Evolutionary conservation across 1,140 invertebrate genomes (phyloP).

Genomic region (Eufriesea mexicana): DNA sequence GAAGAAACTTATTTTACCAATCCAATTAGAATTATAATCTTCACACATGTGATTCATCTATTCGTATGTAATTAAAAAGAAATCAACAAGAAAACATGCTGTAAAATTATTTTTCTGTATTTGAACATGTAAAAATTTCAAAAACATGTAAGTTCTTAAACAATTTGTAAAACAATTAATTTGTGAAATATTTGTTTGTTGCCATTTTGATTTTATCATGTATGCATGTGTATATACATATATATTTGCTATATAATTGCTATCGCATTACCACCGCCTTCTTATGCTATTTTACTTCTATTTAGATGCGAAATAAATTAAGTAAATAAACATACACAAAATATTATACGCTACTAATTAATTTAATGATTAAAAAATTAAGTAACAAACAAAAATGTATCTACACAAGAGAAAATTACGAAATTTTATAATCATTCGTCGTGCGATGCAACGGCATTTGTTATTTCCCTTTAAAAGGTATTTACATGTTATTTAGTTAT

Average conservation of each 20-base stretch:
- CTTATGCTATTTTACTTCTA: constrained; percentile 10
- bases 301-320: constrained; percentile 14
- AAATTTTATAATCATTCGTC: constrained; percentile 33
- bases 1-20: not conserved
- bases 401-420: constrained; percentile 8
- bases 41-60: constrained; percentile 17
- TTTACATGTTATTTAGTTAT: constrained; percentile 14
- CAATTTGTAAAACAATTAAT: constrained; percentile 13
- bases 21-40: constrained; percentile 14
- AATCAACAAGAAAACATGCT: constrained; percentile 4
- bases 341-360: constrained; percentile 7
- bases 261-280: constrained; percentile 1
- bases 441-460: constrained; percentile 20
- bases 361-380: constrained; percentile 12
- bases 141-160: constrained; percentile 27
- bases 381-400: constrained; percentile 15
- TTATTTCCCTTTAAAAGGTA: constrained; percentile 30
- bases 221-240: constrained; percentile 18
- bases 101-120: constrained; percentile 53
- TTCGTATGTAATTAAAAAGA: constrained; percentile 12
- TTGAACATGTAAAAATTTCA: constrained; percentile 5
- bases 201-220: constrained; percentile 32
- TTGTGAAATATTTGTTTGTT: constrained; percentile 31
- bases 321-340: constrained; percentile 2
- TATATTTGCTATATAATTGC: constrained; percentile 33